Percentiles rank a stretch among this genome's conserved stretches.
phyloP scores from a whole-genome alignment of 2,113 vertebrate species.

The Canis aureus region DNA sequence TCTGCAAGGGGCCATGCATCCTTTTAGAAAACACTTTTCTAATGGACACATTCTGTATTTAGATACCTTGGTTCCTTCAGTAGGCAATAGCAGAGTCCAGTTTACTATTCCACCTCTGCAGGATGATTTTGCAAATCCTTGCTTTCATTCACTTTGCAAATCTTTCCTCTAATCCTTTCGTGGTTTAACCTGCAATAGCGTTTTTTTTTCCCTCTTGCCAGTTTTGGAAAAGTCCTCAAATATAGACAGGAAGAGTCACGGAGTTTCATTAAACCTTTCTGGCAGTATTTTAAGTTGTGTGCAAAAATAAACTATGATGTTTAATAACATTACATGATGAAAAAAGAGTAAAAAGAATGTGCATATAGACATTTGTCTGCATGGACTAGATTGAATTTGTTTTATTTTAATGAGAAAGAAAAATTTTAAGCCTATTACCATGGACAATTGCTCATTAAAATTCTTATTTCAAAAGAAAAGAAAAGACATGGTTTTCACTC shows the following conservation, averaged over 20 bases:
- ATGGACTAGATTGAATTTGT: not conserved
- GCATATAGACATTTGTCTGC: not conserved
- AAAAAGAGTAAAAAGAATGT: not conserved
- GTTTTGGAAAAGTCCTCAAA: not conserved
- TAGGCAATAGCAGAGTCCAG: not conserved
- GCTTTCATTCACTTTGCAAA: not conserved
- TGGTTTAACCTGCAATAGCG: not conserved
- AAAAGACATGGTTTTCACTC: not conserved
- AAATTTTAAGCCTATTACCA: not conserved
- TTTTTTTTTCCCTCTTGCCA: not conserved
- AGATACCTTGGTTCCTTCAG: not conserved
- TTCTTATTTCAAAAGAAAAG: slow-evolving; percentile 37
- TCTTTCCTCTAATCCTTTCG: not conserved
- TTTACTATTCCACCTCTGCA: too few relatives aligned
- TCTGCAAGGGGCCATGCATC: accelerated
- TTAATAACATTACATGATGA: not conserved
- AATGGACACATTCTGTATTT: too few relatives aligned
- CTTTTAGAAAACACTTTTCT: not conserved
- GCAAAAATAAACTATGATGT: not conserved
- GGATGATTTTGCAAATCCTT: not conserved
- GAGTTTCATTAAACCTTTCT: not conserved
- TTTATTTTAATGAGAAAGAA: not conserved
- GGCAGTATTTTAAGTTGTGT: not conserved
- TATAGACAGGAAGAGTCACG: not conserved
- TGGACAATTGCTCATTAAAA: not conserved